A percentile compares a stretch with the other conserved stretches of the same genome.
Evolutionary conservation across 1,140 invertebrate genomes (phyloP).

Genomic region (Pogonognathellus flavescens): DNA sequence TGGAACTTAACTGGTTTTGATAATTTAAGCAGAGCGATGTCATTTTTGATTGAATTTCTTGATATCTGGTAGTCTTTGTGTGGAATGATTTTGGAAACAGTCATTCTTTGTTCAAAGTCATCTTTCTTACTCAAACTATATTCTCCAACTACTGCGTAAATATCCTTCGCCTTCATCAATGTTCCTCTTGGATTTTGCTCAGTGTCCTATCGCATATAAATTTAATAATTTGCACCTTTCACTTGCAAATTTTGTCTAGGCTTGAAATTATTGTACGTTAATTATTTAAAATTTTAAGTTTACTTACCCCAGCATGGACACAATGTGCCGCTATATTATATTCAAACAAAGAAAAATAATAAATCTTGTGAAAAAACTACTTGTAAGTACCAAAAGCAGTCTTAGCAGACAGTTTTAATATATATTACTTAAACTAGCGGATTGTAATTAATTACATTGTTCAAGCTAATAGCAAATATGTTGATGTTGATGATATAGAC

Average conservation of each 20-base stretch:
- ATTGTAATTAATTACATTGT: no score
- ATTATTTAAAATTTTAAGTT: background rate
- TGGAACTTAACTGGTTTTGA: background rate
- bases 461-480: no score
- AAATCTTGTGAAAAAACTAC: no score
- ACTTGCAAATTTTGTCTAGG: no score
- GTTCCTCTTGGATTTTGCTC: background rate
- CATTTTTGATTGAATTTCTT: background rate
- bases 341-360: background rate
- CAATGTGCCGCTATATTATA: background rate
- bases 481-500: no score
- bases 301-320: conserved; percentile 7
- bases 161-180: conserved; percentile 10
- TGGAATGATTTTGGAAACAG: background rate
- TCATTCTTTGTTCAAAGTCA: background rate
- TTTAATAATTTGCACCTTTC: no score
- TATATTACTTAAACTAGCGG: no score
- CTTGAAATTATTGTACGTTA: background rate
- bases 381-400: no score
- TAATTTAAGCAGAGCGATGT: conserved; percentile 7
- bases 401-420: no score
- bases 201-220: background rate
- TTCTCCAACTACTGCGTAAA: background rate
- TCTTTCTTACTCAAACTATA: background rate
- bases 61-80: background rate